Percentiles rank a stretch among this genome's conserved stretches.
These are phyloP conservation scores for Subacronicta megacephala DNA, from an alignment of 2,888 invertebrate species.

Conservation along the genomic window DNA sequence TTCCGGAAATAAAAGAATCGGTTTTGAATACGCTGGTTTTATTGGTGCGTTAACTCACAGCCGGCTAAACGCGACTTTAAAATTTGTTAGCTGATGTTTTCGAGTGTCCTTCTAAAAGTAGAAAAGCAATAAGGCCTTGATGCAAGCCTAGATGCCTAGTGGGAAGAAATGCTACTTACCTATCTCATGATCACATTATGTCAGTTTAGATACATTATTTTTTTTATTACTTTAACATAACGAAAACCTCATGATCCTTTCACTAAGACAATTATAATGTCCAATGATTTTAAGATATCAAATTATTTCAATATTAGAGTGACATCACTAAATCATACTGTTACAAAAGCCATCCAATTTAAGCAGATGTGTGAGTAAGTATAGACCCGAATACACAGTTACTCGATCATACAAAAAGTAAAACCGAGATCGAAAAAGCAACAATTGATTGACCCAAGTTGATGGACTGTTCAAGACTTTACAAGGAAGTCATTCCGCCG, in stretches of 20 bases:
- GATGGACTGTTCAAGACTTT: slow-evolving; percentile 37
- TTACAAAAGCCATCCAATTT: slow-evolving; percentile 18
- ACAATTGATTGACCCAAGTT: slow-evolving; percentile 35
- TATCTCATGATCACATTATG: too few relatives aligned
- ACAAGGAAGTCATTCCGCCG: slow-evolving; percentile 50
- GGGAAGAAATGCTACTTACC: too few relatives aligned
- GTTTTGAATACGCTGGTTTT: slow-evolving; percentile 57
- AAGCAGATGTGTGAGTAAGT: slow-evolving; percentile 23
- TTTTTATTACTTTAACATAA: too few relatives aligned
- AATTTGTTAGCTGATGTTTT: neutral
- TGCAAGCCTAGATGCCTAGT: too few relatives aligned
- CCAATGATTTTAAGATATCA: too few relatives aligned
- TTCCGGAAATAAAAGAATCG: slow-evolving; percentile 56
- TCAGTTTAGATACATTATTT: too few relatives aligned
- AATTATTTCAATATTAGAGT: neutral
- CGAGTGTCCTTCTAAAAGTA: neutral
- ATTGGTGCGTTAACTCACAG: slow-evolving; percentile 60
- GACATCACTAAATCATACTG: slow-evolving; percentile 16
- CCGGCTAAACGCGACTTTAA: slow-evolving; percentile 17
- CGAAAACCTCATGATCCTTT: too few relatives aligned
- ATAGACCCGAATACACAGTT: neutral
- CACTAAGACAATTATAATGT: too few relatives aligned
- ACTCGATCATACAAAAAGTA: slow-evolving; percentile 12
- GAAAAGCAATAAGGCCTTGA: neutral
- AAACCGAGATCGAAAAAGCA: slow-evolving; percentile 24